These are phyloP conservation scores for Luehdorfia chinensis DNA, from an alignment of 1,140 invertebrate species.

Conservation along the genomic window DNA sequence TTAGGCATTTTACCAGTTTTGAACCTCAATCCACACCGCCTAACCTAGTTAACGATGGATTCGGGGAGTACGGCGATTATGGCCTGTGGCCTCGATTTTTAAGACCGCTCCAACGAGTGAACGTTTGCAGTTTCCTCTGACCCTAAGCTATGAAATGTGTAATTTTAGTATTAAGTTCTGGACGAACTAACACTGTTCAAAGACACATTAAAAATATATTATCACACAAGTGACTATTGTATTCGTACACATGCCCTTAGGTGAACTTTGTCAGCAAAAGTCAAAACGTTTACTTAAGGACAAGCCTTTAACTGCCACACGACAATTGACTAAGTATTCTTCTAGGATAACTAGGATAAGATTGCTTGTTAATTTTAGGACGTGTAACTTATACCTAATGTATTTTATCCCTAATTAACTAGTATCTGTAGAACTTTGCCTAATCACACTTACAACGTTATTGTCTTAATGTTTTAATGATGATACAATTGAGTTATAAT, in stretches of 20 bases:
- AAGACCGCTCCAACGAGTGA: constrained; percentile 36
- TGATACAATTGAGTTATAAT: constrained; percentile 41
- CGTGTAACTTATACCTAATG: constrained; percentile 33
- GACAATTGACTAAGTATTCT: too few relatives aligned
- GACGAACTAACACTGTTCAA: too few relatives aligned
- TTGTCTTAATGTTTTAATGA: constrained; percentile 21
- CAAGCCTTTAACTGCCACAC: too few relatives aligned
- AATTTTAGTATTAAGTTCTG: constrained; percentile 50
- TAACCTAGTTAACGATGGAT: too few relatives aligned
- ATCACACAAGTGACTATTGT: too few relatives aligned
- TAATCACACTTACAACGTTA: constrained; percentile 17
- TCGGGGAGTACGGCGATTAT: constrained; percentile 46
- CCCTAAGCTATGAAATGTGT: constrained; percentile 68
- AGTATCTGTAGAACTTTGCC: constrained; percentile 18
- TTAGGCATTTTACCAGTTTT: too few relatives aligned
- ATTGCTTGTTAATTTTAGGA: constrained; percentile 51
- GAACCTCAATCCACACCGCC: neutral
- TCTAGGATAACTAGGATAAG: constrained; percentile 28
- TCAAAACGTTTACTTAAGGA: too few relatives aligned
- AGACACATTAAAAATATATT: too few relatives aligned
- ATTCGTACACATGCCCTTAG: too few relatives aligned
- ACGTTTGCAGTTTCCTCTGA: constrained; percentile 33
- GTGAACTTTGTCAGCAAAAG: too few relatives aligned
- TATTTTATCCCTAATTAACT: constrained; percentile 30
- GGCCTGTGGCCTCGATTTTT: constrained; percentile 65